phyloP scores from a whole-genome alignment of 2,113 vertebrate species.

The Ptilonorhynchus violaceus region DNA sequence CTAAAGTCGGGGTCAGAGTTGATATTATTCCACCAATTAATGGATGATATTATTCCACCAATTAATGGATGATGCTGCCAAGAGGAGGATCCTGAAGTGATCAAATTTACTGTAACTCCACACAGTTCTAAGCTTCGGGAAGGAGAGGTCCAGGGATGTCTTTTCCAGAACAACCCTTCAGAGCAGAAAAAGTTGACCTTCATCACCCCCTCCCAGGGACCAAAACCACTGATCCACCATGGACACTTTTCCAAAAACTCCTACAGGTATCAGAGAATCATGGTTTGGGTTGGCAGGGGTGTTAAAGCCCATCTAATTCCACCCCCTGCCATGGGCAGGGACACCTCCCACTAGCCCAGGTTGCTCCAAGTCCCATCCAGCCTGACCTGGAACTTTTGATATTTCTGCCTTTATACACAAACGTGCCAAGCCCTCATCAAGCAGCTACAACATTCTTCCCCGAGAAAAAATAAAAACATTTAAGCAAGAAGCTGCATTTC shows the following conservation, averaged over 20 bases:
- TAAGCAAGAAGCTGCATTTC: not conserved
- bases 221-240: not conserved
- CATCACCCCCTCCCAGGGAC: not conserved
- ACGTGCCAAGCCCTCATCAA: not conserved
- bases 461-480: rapidly evolving
- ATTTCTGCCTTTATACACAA: not conserved
- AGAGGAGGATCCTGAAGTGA: not conserved
- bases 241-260: not conserved
- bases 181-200: not conserved
- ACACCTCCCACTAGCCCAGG: not conserved
- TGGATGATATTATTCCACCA: not conserved
- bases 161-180: not conserved
- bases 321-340: not conserved
- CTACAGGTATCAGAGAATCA: rapidly evolving
- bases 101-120: rapidly evolving
- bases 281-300: not conserved
- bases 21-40: not conserved
- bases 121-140: not conserved
- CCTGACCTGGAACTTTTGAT: too few relatives aligned
- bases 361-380: not conserved
- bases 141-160: not conserved
- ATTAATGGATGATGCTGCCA: rapidly evolving
- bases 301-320: not conserved
- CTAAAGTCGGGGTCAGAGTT: not conserved
- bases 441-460: not conserved